Percentiles rank a stretch among this genome's conserved stretches.
These are phyloP conservation scores for Bicyclus anynana DNA, from an alignment of 1,140 invertebrate species.

Conservation along the genomic window DNA sequence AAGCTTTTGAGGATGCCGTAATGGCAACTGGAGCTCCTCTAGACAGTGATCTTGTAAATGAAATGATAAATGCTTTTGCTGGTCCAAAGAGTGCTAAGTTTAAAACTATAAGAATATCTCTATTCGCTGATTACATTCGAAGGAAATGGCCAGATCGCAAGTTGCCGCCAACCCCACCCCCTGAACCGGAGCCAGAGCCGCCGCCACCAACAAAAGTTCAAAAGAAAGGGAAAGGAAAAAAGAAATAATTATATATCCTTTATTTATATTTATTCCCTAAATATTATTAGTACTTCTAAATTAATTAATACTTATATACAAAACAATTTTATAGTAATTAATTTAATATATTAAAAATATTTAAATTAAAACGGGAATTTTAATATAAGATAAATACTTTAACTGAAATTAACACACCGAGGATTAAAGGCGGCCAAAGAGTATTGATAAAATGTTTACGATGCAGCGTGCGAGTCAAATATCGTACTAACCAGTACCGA, in stretches of 20 bases:
- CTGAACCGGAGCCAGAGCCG: conserved; percentile 37
- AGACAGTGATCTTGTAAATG: conserved; percentile 41
- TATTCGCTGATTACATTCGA: conserved; percentile 47
- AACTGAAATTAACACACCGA: too few relatives aligned
- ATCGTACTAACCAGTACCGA: too few relatives aligned
- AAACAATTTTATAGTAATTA: too few relatives aligned
- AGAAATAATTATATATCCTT: conserved; percentile 15
- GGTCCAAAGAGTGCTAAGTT: conserved; percentile 33
- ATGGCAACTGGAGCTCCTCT: conserved; percentile 28
- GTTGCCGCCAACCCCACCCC: conserved; percentile 51
- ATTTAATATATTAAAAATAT: too few relatives aligned
- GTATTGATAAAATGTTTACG: too few relatives aligned
- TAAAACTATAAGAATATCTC: conserved; percentile 38
- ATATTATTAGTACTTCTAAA: background rate
- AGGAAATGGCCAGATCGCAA: conserved; percentile 59
- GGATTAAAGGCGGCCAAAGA: too few relatives aligned
- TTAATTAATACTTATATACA: too few relatives aligned
- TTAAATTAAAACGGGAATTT: too few relatives aligned
- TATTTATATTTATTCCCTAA: background rate
- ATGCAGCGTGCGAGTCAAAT: too few relatives aligned
- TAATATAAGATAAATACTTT: too few relatives aligned
- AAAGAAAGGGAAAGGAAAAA: conserved; percentile 26
- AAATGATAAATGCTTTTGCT: conserved; percentile 41
- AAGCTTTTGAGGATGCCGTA: conserved; percentile 34
- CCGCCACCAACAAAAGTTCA: conserved; percentile 9